Conservation (phyloP, 2,797 vertebrate genomes). For the Anomalospiza imberbis region DNA sequence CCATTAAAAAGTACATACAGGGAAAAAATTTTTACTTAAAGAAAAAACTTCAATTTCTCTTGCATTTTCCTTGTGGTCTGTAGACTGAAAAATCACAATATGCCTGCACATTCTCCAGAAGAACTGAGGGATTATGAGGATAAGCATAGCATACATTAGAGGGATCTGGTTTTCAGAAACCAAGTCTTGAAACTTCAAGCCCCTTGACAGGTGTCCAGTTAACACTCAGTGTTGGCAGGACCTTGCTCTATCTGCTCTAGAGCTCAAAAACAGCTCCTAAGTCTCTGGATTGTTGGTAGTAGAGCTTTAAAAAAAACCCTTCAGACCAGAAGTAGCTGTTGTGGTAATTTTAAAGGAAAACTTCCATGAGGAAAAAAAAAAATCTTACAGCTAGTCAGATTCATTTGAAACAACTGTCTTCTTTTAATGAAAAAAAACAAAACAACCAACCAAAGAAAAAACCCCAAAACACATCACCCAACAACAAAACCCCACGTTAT, state of each 20-base stretch:
- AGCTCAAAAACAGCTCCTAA: not conserved
- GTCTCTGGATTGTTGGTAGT: not conserved
- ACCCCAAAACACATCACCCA: fast-evolving
- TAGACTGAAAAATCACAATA: not conserved
- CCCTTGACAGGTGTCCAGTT: not conserved
- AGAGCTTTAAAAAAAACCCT: not conserved
- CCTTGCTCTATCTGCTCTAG: not conserved
- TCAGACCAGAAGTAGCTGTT: not conserved
- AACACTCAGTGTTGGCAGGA: not conserved
- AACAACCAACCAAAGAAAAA: not conserved
- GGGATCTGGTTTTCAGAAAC: not conserved
- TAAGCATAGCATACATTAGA: not conserved
- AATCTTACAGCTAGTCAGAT: not conserved
- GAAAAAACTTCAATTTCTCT: not conserved
- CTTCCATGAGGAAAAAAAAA: not conserved
- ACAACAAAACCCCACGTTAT: not conserved
- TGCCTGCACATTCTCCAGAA: not conserved
- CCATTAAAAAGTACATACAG: not conserved
- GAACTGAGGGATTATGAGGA: not conserved
- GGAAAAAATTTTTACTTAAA: not conserved
- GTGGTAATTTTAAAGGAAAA: not conserved
- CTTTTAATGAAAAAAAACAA: not conserved
- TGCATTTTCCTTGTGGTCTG: not conserved
- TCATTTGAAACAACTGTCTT: not conserved
- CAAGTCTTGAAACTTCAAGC: not conserved